Conservation (phyloP, 2,113 vertebrate species). For the Formicarius rufipectus region DNA sequence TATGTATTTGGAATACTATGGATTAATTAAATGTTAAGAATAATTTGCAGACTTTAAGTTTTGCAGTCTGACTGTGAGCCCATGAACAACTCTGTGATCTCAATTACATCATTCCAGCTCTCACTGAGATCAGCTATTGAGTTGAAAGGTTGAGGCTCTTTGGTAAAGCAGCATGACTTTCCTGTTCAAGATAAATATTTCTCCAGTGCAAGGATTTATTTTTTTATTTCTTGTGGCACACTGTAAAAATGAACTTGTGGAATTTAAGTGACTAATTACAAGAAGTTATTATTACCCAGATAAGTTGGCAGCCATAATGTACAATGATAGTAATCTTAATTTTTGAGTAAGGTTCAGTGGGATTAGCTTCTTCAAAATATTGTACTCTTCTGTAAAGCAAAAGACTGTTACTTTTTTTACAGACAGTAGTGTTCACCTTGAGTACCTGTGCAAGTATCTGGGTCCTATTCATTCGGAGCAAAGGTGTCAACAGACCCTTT, state of each 20-base stretch:
- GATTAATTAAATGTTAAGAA: conserved; percentile 36
- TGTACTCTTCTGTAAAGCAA: conserved; percentile 38
- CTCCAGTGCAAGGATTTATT: conserved; percentile 12
- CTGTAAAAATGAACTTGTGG: neutral
- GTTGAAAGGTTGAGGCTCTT: conserved; percentile 13
- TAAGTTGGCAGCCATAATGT: neutral
- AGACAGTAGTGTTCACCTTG: neutral
- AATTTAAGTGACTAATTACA: conserved; percentile 24
- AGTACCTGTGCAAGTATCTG: conserved; percentile 4
- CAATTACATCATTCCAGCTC: conserved; percentile 19
- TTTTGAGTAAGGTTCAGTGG: neutral
- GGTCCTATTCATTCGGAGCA: conserved; percentile 22
- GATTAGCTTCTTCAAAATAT: neutral
- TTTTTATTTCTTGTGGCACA: conserved; percentile 14
- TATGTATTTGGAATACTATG: neutral
- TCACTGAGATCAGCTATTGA: conserved; percentile 38
- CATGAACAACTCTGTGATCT: conserved; percentile 23
- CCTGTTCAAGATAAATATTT: conserved; percentile 52
- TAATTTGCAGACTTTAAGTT: conserved; percentile 31
- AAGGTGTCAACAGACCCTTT: neutral
- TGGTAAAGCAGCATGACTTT: conserved; percentile 52
- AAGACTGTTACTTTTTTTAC: conserved; percentile 19
- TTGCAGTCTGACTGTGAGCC: conserved; percentile 16
- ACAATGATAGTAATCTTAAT: neutral
- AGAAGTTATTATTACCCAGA: neutral